Evolutionary conservation across 2,888 invertebrate species (phyloP).

Genomic region (Girardia tigrina): DNA sequence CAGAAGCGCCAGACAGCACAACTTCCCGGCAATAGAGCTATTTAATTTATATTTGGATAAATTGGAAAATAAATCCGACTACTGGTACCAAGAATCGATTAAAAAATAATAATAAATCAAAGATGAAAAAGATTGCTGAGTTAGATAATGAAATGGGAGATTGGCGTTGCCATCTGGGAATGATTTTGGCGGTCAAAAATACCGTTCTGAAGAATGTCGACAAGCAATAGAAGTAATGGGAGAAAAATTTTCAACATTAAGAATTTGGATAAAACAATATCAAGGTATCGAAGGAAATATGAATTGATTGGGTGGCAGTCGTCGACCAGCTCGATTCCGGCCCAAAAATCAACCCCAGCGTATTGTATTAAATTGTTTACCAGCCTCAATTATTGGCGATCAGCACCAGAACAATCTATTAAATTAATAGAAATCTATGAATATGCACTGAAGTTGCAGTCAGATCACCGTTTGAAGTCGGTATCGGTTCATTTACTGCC

Average conservation of each 20-base stretch:
- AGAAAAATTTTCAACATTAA: background rate
- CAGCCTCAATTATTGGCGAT: background rate
- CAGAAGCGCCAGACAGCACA: too few relatives aligned
- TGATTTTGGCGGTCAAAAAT: background rate
- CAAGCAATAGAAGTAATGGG: background rate
- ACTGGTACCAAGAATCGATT: too few relatives aligned
- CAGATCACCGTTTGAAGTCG: too few relatives aligned
- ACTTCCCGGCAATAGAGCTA: too few relatives aligned
- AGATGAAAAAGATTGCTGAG: too few relatives aligned
- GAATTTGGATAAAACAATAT: background rate
- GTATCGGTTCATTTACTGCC: conserved; percentile 23
- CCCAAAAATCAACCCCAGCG: background rate
- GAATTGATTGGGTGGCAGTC: background rate
- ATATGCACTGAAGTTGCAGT: background rate
- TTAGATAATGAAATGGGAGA: conserved; percentile 15
- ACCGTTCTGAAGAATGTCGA: background rate
- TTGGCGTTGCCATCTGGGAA: conserved; percentile 8
- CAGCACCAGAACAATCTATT: background rate
- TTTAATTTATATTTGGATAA: too few relatives aligned
- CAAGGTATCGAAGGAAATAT: background rate
- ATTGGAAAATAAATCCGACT: too few relatives aligned
- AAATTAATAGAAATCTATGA: background rate
- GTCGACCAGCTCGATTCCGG: background rate
- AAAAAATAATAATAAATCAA: too few relatives aligned
- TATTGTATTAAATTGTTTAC: background rate